phyloP scores from a whole-genome alignment of 1,140 invertebrate species.

The Reticulitermes speratus region DNA sequence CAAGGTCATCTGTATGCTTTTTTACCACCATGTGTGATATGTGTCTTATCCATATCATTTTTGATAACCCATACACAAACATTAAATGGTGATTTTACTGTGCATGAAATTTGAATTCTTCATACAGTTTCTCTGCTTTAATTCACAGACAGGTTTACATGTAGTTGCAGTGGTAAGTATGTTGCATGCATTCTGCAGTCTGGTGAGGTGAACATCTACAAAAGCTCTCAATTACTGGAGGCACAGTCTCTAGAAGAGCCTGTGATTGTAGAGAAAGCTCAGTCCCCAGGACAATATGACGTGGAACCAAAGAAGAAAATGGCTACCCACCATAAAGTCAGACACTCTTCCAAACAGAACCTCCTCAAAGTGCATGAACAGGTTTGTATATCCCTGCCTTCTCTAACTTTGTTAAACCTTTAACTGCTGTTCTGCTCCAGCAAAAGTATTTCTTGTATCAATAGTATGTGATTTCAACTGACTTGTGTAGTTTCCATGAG shows the following conservation, averaged over 20 bases:
- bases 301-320: not conserved
- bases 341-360: not conserved
- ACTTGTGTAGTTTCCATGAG: too few relatives aligned
- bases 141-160: slow-evolving; percentile 34
- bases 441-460: too few relatives aligned
- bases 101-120: too few relatives aligned
- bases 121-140: not conserved
- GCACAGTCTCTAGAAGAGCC: not conserved
- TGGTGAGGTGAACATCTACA: slow-evolving; percentile 59
- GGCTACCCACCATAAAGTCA: not conserved
- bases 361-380: not conserved
- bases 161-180: slow-evolving; percentile 56
- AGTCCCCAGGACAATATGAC: too few relatives aligned
- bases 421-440: too few relatives aligned
- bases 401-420: too few relatives aligned
- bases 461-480: too few relatives aligned
- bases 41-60: too few relatives aligned
- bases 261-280: not conserved
- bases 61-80: too few relatives aligned
- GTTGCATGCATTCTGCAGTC: slow-evolving; percentile 56
- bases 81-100: too few relatives aligned
- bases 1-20: too few relatives aligned
- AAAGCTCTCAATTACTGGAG: slow-evolving; percentile 45
- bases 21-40: too few relatives aligned
- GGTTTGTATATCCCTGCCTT: not conserved